Evolutionary conservation across 1,140 invertebrate genomes (phyloP), one percentile per base, ranked within the genome.

Genomic region (Caenorhabditis tropicalis): DNA sequence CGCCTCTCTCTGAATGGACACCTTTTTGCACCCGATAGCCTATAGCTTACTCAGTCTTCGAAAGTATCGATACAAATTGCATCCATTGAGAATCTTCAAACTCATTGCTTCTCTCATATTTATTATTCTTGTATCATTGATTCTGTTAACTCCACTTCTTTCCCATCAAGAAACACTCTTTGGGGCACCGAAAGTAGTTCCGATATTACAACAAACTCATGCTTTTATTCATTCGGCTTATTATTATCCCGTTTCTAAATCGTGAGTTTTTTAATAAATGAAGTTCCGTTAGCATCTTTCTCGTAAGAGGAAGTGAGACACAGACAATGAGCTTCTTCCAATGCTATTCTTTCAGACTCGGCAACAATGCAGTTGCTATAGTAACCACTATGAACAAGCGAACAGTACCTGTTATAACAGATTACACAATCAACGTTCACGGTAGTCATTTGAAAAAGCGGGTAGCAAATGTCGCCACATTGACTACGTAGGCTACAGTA

Each of bases 361-460:
- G 65, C 10, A n/a, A 74, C 3, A 74, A 74, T 43, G 65, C 65
- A 19, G 65, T 74, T 46, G 65, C 36, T 24, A 33, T 74, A 4
- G 65, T 74, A 1, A 74, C 65, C n/a, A 74, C 65, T 9, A 74
- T 74, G 65, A 74, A 74, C 24, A 74, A 74, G 24, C 43, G 65
- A 24, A 74, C 65, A 9, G 36, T 58, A 27, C 53, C 27, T 58
- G 29, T 31, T 58, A 29, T 15, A 29, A 58, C 29, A n/a, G n/a
- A 74, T 10, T 43, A 74, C n/a, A 74, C 5, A 74, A 43, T 74
- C 0, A 74, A 74, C 7, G 4, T 74, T 3, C 12, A 19, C 12
- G 65, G 65, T 24, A 24, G 24, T 31, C n/a, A 46, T 24, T 15
- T 15, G 24, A 21, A 3, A 21, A n/a, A n/a, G n/a, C n/a, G n/a